Percentiles rank a stretch among this genome's conserved stretches.
These are phyloP conservation scores for Drosophila niveifrons DNA, from an alignment of 2,888 invertebrate genomes.

Conservation along the genomic window DNA sequence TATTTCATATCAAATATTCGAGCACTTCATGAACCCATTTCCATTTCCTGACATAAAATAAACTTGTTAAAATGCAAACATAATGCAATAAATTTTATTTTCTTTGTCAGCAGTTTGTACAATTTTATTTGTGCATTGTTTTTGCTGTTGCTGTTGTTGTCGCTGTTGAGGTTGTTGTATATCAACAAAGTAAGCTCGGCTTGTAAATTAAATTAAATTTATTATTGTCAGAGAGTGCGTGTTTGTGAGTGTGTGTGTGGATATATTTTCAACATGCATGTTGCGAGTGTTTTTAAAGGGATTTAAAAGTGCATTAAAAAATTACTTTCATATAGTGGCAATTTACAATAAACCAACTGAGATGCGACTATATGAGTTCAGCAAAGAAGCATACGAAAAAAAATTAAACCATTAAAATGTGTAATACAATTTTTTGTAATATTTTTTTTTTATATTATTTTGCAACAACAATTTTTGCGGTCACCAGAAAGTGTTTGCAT, in stretches of 20 bases:
- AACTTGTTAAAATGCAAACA: constrained; percentile 68
- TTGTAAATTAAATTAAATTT: constrained; percentile 78
- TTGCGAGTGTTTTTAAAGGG: constrained; percentile 47
- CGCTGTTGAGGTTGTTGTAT: constrained; percentile 22
- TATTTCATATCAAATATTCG: background rate
- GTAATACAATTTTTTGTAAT: constrained; percentile 31
- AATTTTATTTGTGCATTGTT: constrained; percentile 50
- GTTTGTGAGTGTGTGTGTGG: constrained; percentile 5
- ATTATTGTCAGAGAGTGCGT: constrained; percentile 45
- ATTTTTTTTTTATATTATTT: constrained; percentile 1
- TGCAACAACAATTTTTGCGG: constrained; percentile 20
- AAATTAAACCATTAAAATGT: constrained; percentile 5
- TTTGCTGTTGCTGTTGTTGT: constrained; percentile 28
- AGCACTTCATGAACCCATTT: background rate
- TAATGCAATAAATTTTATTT: constrained; percentile 72
- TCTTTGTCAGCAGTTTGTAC: constrained; percentile 62
- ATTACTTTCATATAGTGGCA: constrained; percentile 56
- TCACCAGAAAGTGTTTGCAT: constrained; percentile 13
- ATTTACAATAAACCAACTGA: constrained; percentile 53
- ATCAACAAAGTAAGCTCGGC: constrained; percentile 62
- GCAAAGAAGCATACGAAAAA: background rate
- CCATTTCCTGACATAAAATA: constrained; percentile 41
- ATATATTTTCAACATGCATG: constrained; percentile 20
- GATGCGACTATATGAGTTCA: background rate
- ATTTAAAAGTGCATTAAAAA: constrained; percentile 58